Evolutionary conservation across 2,797 vertebrate species (phyloP).

Genomic region (Chlorospingus flavigularis): DNA sequence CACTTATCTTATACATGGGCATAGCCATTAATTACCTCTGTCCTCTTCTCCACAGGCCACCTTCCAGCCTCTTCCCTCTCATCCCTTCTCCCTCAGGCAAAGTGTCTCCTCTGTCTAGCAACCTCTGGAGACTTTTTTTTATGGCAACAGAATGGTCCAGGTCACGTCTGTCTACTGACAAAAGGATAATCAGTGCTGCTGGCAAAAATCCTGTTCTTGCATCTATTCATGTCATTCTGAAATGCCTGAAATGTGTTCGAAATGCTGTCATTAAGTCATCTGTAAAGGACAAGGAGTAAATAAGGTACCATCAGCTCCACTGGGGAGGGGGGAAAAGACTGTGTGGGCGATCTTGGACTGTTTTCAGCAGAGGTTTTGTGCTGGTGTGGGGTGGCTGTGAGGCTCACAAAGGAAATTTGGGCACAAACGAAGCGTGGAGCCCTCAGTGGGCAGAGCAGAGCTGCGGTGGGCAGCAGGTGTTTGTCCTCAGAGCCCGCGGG

Average conservation of each 20-base stretch:
- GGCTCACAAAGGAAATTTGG: neutral
- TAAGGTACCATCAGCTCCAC: neutral
- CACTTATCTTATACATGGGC: slow-evolving; percentile 17
- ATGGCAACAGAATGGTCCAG: neutral
- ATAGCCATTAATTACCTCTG: slow-evolving; percentile 22
- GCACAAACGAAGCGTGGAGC: neutral
- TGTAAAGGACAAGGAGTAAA: slow-evolving; percentile 30
- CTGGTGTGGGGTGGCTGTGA: neutral
- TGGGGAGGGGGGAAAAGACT: neutral
- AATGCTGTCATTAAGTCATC: neutral
- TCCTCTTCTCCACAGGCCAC: slow-evolving; percentile 33
- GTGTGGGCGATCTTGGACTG: neutral
- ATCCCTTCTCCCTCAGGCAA: slow-evolving; percentile 5
- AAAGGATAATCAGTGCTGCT: slow-evolving; percentile 23
- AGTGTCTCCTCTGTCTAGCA: neutral
- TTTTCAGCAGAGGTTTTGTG: neutral
- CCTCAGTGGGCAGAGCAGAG: neutral
- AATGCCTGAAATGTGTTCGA: neutral
- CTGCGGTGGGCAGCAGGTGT: neutral
- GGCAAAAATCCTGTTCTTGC: slow-evolving; percentile 18
- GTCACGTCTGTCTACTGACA: neutral
- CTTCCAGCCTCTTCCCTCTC: slow-evolving; percentile 20
- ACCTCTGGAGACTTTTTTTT: slow-evolving; percentile 18
- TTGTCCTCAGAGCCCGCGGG: neutral
- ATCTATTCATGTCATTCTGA: neutral